A percentile compares a stretch with the other conserved stretches of the same genome.
Conservation (phyloP, 2,113 vertebrate species). For the Chaetura pelagica region DNA sequence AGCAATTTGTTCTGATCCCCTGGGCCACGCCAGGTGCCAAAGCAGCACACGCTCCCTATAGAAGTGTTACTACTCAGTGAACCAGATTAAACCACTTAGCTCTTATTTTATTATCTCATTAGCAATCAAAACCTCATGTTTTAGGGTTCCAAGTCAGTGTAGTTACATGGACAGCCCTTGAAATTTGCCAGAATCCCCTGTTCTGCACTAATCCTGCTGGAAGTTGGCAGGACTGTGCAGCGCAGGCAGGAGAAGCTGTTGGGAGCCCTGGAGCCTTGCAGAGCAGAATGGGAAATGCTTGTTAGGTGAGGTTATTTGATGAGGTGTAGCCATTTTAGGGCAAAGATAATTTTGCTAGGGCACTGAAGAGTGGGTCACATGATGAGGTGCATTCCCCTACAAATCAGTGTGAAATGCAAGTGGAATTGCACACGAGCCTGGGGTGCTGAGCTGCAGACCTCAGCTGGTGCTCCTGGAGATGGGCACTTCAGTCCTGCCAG, state of each 20-base stretch:
- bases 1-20: background rate
- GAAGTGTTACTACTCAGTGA: constrained; percentile 34
- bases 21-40: background rate
- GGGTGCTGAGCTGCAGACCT: background rate
- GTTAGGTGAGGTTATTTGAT: constrained; percentile 34
- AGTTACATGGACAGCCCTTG: constrained; percentile 31
- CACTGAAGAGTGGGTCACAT: background rate
- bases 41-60: background rate
- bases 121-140: background rate
- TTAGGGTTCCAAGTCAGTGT: background rate
- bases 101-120: constrained; percentile 51
- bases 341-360: background rate
- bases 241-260: constrained; percentile 51
- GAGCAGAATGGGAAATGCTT: constrained; percentile 43
- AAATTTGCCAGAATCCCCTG: constrained; percentile 62
- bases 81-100: constrained; percentile 53
- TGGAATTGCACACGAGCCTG: fast-evolving
- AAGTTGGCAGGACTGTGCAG: constrained; percentile 33
- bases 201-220: constrained; percentile 47
- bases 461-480: background rate
- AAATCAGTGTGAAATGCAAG: background rate
- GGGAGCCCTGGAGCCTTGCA: background rate
- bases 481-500: background rate
- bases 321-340: constrained; percentile 53
- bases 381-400: background rate